Evolutionary conservation across 2,888 invertebrate genomes (phyloP).

Genomic region (Coleophora flavipennella): DNA sequence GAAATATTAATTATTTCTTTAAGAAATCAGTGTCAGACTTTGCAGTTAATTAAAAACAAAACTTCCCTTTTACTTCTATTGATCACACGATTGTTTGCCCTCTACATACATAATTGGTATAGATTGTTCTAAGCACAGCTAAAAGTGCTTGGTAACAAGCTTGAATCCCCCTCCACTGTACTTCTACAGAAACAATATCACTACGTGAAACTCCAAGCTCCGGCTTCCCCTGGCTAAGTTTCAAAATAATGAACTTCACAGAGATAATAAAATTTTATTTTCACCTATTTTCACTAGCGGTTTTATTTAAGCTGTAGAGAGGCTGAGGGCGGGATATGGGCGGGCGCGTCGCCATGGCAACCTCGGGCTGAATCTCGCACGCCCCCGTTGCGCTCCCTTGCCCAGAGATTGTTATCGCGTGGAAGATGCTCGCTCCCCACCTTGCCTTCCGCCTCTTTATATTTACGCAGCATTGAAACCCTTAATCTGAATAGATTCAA

Average conservation of each 20-base stretch:
- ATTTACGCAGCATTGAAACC: slow-evolving; percentile 42
- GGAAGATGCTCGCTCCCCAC: slow-evolving; percentile 56
- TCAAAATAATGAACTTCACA: slow-evolving; percentile 56
- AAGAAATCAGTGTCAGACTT: too few relatives aligned
- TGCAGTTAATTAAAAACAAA: too few relatives aligned
- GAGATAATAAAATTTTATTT: slow-evolving; percentile 65
- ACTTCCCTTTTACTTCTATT: too few relatives aligned
- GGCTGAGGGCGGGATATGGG: slow-evolving; percentile 48
- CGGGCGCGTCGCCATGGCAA: slow-evolving; percentile 59
- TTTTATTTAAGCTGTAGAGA: slow-evolving; percentile 41
- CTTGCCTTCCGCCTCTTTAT: slow-evolving; percentile 49
- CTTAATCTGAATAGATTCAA: slow-evolving; percentile 63
- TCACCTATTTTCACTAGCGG: slow-evolving; percentile 60
- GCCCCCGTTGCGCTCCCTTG: slow-evolving; percentile 53
- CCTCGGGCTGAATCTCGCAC: slow-evolving; percentile 52
- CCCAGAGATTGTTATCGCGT: slow-evolving; percentile 59
- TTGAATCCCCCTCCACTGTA: too few relatives aligned
- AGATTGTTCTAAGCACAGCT: too few relatives aligned
- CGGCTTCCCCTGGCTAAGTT: slow-evolving; percentile 41
- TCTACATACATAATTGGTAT: too few relatives aligned
- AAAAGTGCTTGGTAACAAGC: too few relatives aligned
- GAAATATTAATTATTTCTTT: too few relatives aligned
- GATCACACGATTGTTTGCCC: too few relatives aligned
- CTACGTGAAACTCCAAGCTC: slow-evolving; percentile 43
- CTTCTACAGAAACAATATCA: too few relatives aligned